Percentiles rank a stretch among this genome's conserved stretches.
phyloP scores from a whole-genome alignment of 2,888 invertebrate genomes.

The Rhyacophila evoluta region DNA sequence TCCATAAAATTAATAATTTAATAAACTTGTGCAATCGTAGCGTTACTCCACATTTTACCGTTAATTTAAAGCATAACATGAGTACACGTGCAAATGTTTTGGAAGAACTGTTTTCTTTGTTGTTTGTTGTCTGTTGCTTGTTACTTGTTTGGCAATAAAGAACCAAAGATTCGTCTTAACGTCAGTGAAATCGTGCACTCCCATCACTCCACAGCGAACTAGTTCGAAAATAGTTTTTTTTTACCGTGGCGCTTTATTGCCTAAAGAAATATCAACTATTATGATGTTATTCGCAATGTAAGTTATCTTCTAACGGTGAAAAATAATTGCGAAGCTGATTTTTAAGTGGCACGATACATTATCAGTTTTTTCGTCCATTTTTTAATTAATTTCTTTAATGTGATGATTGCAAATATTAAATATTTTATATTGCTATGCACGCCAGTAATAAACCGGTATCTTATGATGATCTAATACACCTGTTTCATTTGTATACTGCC shows the following conservation, averaged over 20 bases:
- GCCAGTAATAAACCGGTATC: too few relatives aligned
- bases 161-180: background rate
- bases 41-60: too few relatives aligned
- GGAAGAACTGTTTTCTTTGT: background rate
- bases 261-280: background rate
- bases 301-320: conserved; percentile 5
- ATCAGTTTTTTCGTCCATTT: background rate
- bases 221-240: background rate
- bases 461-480: too few relatives aligned
- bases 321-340: conserved; percentile 13
- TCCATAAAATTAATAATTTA: too few relatives aligned
- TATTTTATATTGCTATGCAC: too few relatives aligned
- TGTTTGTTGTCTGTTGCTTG: background rate
- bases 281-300: conserved; percentile 1
- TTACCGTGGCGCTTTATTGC: background rate
- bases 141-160: conserved; percentile 15
- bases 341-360: conserved; percentile 3
- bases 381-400: background rate
- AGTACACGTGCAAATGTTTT: too few relatives aligned
- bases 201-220: background rate
- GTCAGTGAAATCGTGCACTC: background rate
- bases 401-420: too few relatives aligned
- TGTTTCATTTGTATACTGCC: too few relatives aligned
- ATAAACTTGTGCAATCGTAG: too few relatives aligned
- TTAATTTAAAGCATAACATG: too few relatives aligned